Percentiles rank a stretch among this genome's conserved stretches.
Evolutionary conservation across 1,140 invertebrate genomes (phyloP).

Genomic region (Megalonaias nervosa): DNA sequence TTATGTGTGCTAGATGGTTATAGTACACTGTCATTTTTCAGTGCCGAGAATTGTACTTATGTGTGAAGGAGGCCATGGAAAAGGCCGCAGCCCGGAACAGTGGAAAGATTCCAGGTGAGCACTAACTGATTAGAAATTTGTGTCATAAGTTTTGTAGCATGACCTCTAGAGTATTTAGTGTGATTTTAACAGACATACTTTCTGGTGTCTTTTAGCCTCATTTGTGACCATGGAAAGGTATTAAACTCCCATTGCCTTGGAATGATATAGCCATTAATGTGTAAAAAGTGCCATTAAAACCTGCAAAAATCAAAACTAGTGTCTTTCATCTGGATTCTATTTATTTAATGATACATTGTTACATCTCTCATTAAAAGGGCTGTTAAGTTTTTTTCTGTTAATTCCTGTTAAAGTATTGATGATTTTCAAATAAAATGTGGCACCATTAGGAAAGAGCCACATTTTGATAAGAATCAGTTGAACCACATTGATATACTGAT

Average conservation of each 20-base stretch:
- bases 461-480: no score
- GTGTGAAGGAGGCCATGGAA: slow-evolving; percentile 99
- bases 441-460: no score
- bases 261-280: neutral
- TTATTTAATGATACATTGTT: no score
- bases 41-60: slow-evolving; percentile 99
- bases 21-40: slow-evolving; percentile 71
- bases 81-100: slow-evolving; percentile 89
- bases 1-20: no score
- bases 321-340: neutral
- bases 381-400: no score
- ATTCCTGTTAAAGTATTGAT: no score
- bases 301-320: neutral
- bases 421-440: no score
- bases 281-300: no score
- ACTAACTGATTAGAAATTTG: slow-evolving; percentile 10
- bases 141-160: neutral
- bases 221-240: neutral
- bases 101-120: slow-evolving; percentile 78
- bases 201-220: neutral
- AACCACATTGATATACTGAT: no score
- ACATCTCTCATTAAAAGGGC: no score
- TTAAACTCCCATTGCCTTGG: neutral
- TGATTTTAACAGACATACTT: neutral
- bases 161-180: neutral